Percentiles rank a stretch among this genome's conserved stretches.
Evolutionary conservation across 2,888 invertebrate genomes (phyloP).

Genomic region (Ligdia adustata): DNA sequence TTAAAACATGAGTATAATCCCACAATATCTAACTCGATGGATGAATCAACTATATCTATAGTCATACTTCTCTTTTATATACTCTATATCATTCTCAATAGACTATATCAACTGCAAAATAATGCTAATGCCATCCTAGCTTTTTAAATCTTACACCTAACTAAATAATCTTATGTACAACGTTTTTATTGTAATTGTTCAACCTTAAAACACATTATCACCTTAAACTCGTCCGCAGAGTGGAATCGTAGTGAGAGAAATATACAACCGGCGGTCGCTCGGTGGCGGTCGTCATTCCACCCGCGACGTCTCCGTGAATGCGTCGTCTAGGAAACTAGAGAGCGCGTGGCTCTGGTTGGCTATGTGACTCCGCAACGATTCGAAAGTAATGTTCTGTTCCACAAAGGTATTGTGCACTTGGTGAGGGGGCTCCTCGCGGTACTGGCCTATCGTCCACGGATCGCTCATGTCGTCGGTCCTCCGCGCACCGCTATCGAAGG

Average conservation of each 20-base stretch:
- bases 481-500: slow-evolving; percentile 62
- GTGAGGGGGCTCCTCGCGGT: slow-evolving; percentile 70
- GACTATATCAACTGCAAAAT: slow-evolving; percentile 74
- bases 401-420: slow-evolving; percentile 68
- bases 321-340: slow-evolving; percentile 67
- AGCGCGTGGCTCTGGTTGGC: slow-evolving; percentile 55
- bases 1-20: slow-evolving; percentile 68
- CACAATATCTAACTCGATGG: slow-evolving; percentile 62
- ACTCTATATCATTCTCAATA: slow-evolving; percentile 55
- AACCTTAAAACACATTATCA: slow-evolving; percentile 60
- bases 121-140: slow-evolving; percentile 76
- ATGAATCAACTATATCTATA: slow-evolving; percentile 59
- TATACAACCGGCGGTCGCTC: slow-evolving; percentile 38
- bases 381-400: slow-evolving; percentile 70
- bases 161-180: slow-evolving; percentile 81
- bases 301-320: slow-evolving; percentile 68
- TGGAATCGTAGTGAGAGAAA: slow-evolving; percentile 21
- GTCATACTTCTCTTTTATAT: slow-evolving; percentile 59
- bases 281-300: slow-evolving; percentile 63
- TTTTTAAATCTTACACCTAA: slow-evolving; percentile 69
- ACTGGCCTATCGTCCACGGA: slow-evolving; percentile 72
- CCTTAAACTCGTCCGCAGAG: slow-evolving; percentile 42
- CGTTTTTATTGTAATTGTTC: slow-evolving; percentile 73
- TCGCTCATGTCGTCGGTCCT: slow-evolving; percentile 59
- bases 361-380: slow-evolving; percentile 61